Conservation (phyloP, 1,140 invertebrate genomes). For the Sycophila sp. region DNA sequence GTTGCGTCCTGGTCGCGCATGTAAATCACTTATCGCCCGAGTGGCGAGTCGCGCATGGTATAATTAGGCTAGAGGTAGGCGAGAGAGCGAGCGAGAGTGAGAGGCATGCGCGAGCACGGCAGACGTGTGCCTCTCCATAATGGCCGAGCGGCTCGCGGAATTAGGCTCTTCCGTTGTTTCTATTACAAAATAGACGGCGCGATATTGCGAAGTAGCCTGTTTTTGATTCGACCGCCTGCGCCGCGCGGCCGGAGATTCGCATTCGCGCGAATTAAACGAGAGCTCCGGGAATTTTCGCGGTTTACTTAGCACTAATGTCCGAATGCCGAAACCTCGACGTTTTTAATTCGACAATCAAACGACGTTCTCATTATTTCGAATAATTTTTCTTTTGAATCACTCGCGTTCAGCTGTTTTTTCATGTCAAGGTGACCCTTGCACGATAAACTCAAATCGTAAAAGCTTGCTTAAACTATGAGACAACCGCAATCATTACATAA, state of each 20-base stretch:
- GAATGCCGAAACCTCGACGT: no score
- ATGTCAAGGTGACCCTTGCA: not conserved
- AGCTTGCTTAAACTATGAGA: not conserved
- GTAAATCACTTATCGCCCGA: slow-evolving; percentile 66
- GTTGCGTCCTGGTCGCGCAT: no score
- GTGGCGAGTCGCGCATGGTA: slow-evolving; percentile 56
- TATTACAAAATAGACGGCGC: slow-evolving; percentile 67
- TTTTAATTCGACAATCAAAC: no score
- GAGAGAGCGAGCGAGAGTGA: slow-evolving; percentile 43
- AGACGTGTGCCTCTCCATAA: slow-evolving; percentile 44
- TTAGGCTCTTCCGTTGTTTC: slow-evolving; percentile 68
- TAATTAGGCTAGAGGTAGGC: slow-evolving; percentile 56
- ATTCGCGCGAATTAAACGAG: not conserved
- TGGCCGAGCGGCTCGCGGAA: slow-evolving; percentile 51
- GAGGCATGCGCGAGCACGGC: slow-evolving; percentile 30
- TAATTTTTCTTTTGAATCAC: no score
- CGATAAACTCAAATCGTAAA: slow-evolving; percentile 5
- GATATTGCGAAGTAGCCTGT: slow-evolving; percentile 55
- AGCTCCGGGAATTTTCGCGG: no score
- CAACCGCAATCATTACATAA: slow-evolving; percentile 5
- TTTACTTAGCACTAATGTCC: no score
- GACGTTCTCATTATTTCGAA: no score
- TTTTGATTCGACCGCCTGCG: slow-evolving; percentile 17
- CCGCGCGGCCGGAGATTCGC: no score
- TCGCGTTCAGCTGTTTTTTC: no score